Conservation (phyloP, 2,888 invertebrate genomes). For the Sarcophaga subvicina region DNA sequence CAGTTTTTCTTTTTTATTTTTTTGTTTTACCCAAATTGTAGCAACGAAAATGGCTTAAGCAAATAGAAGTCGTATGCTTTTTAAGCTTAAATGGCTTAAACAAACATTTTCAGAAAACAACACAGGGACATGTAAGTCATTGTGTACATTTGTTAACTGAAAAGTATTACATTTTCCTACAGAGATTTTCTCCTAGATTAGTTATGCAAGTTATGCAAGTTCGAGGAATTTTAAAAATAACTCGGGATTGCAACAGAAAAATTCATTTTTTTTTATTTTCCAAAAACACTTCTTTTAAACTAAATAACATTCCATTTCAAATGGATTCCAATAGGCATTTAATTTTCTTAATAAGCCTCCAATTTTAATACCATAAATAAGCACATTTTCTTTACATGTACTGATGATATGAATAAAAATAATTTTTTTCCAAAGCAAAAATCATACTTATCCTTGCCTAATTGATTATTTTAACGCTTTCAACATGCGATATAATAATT, state of each 20-base stretch:
- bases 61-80: constrained; percentile 23
- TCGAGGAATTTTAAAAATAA: constrained; percentile 14
- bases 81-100: constrained; percentile 37
- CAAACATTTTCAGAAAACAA: neutral
- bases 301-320: too few species aligned
- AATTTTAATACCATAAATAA: too few species aligned
- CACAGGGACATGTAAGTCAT: constrained; percentile 23
- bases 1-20: constrained; percentile 12
- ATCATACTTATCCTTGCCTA: too few species aligned
- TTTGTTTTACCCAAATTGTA: neutral
- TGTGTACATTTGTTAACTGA: neutral
- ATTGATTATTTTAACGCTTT: too few species aligned
- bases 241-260: neutral
- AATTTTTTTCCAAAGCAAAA: too few species aligned
- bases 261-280: neutral
- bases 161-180: neutral
- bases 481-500: too few species aligned
- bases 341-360: too few species aligned
- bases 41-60: constrained; percentile 53
- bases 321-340: too few species aligned
- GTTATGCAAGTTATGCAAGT: constrained; percentile 18
- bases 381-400: too few species aligned
- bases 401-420: too few species aligned
- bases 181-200: constrained; percentile 15
- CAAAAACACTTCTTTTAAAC: too few species aligned